Base-by-base conservation (phyloP, 2,113 vertebrate species). In the Chaetura pelagica region DNA sequence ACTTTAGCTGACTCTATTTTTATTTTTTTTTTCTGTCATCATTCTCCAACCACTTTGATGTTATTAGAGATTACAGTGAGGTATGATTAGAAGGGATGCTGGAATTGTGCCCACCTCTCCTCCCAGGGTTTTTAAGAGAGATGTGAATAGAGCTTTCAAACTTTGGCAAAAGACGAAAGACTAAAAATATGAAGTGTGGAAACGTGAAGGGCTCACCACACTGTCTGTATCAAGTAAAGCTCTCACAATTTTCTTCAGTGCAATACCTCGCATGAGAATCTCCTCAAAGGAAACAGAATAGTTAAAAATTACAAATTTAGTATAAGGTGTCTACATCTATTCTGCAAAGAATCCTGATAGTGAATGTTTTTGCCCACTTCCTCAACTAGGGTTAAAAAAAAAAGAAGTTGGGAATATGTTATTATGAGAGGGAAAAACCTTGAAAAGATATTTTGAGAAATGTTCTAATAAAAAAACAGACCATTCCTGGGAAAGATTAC, bases 91-190 rank as follows among this genome's bases (percentile, higher is more conserved):
- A 81, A 92, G 74, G 51, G 87, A 68, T 93, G 67, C 74, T 96
- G 95, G 93, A 96, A 83, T 26, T 69, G 63, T 74, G 89, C 95
- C 89, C 91, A 83, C 49, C 35, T 93, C 81, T 93, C 74, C 93
- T 91, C 94, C 87, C 81, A 92, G 74, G 55, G 91, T 81, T 95
- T 96, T 93, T 91, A 71, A 92, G 46, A 92, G 64, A 83, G 77
- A 89, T 87, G 67, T 85, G 71, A 82, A 67, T 76, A 94, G 58
- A 89, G 89, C 7, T 94, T 91, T 87, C 75, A 93, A 81, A 58
- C 18, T 93, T 96, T 96, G 94, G 93, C 94, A 93, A 55, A 54
- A 91, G 94, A 96, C 95, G 42, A 96, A 96, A 97, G 89, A 62
- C 63, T 69, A 51, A 94, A 90, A 92, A 83, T 69, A 85, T 38